Percentiles rank a stretch among this genome's conserved stretches.
These are phyloP conservation scores for Takifugu rubripes DNA, from an alignment of 2,797 vertebrate species.

Conservation along the genomic window DNA sequence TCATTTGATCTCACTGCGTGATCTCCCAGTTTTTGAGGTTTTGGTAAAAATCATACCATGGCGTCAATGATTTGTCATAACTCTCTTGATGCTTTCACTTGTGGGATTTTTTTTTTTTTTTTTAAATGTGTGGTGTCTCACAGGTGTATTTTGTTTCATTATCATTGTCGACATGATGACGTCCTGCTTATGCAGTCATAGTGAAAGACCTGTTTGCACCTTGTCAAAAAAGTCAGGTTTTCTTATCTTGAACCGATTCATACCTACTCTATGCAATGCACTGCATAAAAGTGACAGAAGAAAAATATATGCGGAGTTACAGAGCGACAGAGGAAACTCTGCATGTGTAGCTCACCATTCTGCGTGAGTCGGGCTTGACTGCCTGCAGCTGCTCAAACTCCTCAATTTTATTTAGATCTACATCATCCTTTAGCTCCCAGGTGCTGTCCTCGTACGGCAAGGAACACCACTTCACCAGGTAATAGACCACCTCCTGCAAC, in stretches of 20 bases:
- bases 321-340: neutral
- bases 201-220: too few relatives aligned
- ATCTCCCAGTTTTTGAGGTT: too few relatives aligned
- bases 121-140: too few relatives aligned
- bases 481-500: slow-evolving; percentile 95
- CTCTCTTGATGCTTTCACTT: too few relatives aligned
- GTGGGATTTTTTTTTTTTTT: too few relatives aligned
- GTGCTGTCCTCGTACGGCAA: slow-evolving; percentile 99
- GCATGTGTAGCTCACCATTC: slow-evolving; percentile 78
- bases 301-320: neutral
- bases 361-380: slow-evolving; percentile 85
- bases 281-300: neutral
- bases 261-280: neutral
- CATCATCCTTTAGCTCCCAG: slow-evolving; percentile 98
- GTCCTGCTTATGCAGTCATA: neutral
- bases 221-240: too few relatives aligned
- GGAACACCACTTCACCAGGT: slow-evolving; percentile 99
- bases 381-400: slow-evolving; percentile 98
- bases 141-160: too few relatives aligned
- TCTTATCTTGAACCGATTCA: too few relatives aligned
- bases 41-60: too few relatives aligned
- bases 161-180: too few relatives aligned
- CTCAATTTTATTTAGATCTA: slow-evolving; percentile 97
- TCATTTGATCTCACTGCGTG: too few relatives aligned
- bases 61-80: too few relatives aligned